Base-by-base conservation (phyloP, 2,888 invertebrate species). In the Melanotus villosus region DNA sequence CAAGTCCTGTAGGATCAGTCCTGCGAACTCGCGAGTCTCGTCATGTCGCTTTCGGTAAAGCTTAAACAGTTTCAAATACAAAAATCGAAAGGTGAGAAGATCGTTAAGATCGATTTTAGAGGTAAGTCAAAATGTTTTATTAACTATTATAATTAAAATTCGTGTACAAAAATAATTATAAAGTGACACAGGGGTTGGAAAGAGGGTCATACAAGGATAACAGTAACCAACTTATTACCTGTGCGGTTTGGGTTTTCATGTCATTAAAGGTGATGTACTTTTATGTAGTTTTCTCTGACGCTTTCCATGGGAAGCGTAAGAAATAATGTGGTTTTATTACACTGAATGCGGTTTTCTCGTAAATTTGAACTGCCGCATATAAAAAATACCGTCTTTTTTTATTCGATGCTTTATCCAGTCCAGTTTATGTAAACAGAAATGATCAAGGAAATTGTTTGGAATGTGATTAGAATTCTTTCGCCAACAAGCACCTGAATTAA, bases 41-140 rank as follows among this genome's bases (percentile, higher is more conserved):
- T 19, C 62, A 93, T 93, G 93, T 90, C 93, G 78, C 87, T 93
- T 41, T 85, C 88, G 9, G 90, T 93, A 14, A 88, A 88, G 79
- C 81, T 93, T 43, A 89, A 90, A 80, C 90, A 90, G 75, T 90
- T 93, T 80, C 90, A 91, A 84, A 86, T 91, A 58, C 86, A 91
- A 14, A 91, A 90, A 83, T 88, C 88, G 79, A 92, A 90, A 80
- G 88, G 88, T 9, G 92, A 92, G 75, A 90, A 91, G 80, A 87
- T 89, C 72, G 91, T 89, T 57, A 89, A 90, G 75, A 85, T 92
- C 73, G 91, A 91, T 74, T 95, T 95, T 81, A 86, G 95, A 87
- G 94, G 95, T 95, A 87, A 88, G 90, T 80, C 7, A 7, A 7
- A 3, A 3, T 26, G 26, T 5, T 26, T 7, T 26, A n/a, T n/a